These are phyloP conservation scores for Scytalopus superciliaris DNA, from an alignment of 2,113 vertebrate genomes.

Conservation along the genomic window DNA sequence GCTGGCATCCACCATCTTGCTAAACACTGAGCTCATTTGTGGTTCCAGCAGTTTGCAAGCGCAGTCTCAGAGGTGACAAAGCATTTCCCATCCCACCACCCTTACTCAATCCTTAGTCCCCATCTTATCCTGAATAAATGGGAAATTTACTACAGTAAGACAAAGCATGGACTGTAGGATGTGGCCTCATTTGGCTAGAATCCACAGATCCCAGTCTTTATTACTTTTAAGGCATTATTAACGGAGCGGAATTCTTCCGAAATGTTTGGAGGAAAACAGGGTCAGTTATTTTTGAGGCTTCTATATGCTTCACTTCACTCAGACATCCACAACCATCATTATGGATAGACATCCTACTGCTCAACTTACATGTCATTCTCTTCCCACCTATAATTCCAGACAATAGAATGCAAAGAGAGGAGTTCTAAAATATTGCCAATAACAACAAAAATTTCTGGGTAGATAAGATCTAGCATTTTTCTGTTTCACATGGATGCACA, in stretches of 20 bases:
- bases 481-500: not conserved
- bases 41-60: conserved; percentile 33
- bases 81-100: not conserved
- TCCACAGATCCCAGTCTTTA: not conserved
- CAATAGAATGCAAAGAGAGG: not conserved
- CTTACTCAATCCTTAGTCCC: not conserved
- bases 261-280: conserved; percentile 4
- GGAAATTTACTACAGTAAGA: conserved; percentile 3
- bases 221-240: conserved; percentile 40
- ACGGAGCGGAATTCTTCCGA: conserved; percentile 8
- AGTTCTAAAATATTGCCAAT: not conserved
- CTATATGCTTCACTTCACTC: conserved; percentile 27
- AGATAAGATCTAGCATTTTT: not conserved
- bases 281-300: not conserved
- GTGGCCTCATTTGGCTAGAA: conserved; percentile 20
- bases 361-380: not conserved
- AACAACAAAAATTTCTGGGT: not conserved
- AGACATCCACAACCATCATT: not conserved
- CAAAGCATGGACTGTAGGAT: conserved; percentile 32
- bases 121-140: not conserved
- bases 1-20: conserved; percentile 58
- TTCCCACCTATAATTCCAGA: not conserved
- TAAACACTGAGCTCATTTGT: conserved; percentile 65
- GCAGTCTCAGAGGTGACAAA: conserved; percentile 18
- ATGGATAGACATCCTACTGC: not conserved